Conservation (phyloP, 2,797 vertebrate species). For the Caiman crocodilus region DNA sequence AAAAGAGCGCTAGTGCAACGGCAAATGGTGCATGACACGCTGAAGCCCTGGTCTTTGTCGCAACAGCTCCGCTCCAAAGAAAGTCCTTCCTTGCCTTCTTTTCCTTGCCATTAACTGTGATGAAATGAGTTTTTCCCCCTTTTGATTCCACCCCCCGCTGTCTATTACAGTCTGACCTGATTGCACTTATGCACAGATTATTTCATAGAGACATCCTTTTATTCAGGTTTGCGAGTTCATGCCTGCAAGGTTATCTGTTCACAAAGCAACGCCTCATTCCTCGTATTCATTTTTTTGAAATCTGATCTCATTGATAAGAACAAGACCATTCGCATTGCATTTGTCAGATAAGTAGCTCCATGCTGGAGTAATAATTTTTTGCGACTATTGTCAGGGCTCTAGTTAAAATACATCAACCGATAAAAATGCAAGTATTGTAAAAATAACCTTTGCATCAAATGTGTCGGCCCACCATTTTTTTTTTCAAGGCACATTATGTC, state of each 20-base stretch:
- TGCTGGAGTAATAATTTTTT: conserved; percentile 79
- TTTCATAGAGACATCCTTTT: conserved; percentile 82
- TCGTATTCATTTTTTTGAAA: conserved; percentile 75
- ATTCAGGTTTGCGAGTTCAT: conserved; percentile 78
- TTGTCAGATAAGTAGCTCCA: conserved; percentile 81
- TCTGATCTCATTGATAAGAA: conserved; percentile 83
- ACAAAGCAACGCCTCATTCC: conserved; percentile 76
- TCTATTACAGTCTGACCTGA: conserved; percentile 82
- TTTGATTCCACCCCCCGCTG: conserved; percentile 80
- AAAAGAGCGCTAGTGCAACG: conserved; percentile 83
- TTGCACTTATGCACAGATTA: conserved; percentile 83
- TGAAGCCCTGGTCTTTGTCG: conserved; percentile 82
- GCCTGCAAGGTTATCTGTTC: conserved; percentile 85
- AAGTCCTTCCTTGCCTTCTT: conserved; percentile 85
- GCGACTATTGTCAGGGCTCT: conserved; percentile 78
- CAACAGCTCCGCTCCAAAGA: conserved; percentile 82
- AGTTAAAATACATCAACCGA: conserved; percentile 78
- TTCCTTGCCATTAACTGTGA: conserved; percentile 89
- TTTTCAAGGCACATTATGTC: conserved; percentile 42
- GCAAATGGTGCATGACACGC: conserved; percentile 90
- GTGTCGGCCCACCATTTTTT: conserved; percentile 25
- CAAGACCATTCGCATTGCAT: conserved; percentile 71
- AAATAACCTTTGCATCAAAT: conserved; percentile 80
- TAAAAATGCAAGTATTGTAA: conserved; percentile 82
- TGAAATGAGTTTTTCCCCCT: conserved; percentile 85